These are phyloP conservation scores for Euphysa ruthae DNA, from an alignment of 30 jellyfish, hydroid and myxozoan species.

Conservation along the genomic window DNA sequence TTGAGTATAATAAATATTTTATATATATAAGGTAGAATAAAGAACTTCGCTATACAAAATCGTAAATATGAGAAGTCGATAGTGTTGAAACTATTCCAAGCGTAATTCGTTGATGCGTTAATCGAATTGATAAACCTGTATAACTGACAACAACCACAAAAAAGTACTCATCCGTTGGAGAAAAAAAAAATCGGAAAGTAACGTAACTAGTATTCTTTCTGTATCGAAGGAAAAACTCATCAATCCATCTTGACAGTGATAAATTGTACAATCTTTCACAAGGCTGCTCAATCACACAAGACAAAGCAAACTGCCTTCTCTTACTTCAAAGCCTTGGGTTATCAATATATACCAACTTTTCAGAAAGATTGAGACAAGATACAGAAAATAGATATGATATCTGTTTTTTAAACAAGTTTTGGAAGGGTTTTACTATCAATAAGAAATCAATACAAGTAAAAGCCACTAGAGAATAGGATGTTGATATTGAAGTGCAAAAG, in stretches of 20 bases:
- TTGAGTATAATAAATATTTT: too few relatives aligned
- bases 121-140: background rate
- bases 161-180: background rate
- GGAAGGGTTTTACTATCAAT: too few relatives aligned
- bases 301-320: too few relatives aligned
- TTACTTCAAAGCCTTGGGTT: too few relatives aligned
- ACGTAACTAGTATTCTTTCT: background rate
- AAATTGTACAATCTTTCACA: constrained; percentile 21
- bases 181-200: constrained; percentile 1
- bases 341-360: too few relatives aligned
- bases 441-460: too few relatives aligned
- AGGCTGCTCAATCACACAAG: too few relatives aligned
- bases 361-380: too few relatives aligned
- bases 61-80: constrained; percentile 31
- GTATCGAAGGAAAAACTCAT: constrained; percentile 3
- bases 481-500: too few relatives aligned
- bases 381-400: too few relatives aligned
- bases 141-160: constrained; percentile 9
- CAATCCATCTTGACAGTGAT: constrained; percentile 11
- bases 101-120: constrained; percentile 19
- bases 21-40: constrained; percentile 41
- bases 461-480: too few relatives aligned
- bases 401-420: too few relatives aligned
- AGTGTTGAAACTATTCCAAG: constrained; percentile 29
- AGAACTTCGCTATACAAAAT: constrained; percentile 9